phyloP scores from a whole-genome alignment of 2,113 vertebrate genomes.

The Oncorhynchus tshawytscha region DNA sequence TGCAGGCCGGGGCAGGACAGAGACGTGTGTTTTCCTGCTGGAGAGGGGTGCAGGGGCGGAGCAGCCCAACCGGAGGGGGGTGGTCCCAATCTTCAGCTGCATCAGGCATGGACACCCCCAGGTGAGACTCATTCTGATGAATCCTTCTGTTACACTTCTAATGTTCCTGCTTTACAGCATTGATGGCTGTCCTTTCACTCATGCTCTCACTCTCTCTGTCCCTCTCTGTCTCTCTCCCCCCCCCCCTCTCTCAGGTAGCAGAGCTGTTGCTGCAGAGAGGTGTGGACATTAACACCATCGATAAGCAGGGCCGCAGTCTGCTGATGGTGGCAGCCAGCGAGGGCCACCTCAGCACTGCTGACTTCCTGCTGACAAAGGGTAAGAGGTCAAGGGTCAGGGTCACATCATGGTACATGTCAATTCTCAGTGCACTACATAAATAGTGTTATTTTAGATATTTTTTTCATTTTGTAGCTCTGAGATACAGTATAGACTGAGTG shows the following conservation, averaged over 20 bases:
- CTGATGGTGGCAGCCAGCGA: slow-evolving; percentile 93
- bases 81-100: slow-evolving; percentile 82
- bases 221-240: not conserved
- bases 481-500: no score
- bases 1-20: slow-evolving; percentile 87
- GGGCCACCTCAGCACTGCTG: slow-evolving; percentile 84
- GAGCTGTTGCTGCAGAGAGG: slow-evolving; percentile 83
- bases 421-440: no score
- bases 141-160: not conserved
- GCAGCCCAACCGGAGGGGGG: slow-evolving; percentile 81
- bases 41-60: slow-evolving; percentile 76
- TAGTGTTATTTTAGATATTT: no score
- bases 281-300: slow-evolving; percentile 81
- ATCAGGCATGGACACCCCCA: slow-evolving; percentile 93
- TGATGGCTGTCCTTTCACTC: not conserved
- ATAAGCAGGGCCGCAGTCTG: slow-evolving; percentile 89
- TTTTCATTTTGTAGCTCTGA: no score
- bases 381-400: slow-evolving; percentile 22
- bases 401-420: no score
- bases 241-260: slow-evolving; percentile 75
- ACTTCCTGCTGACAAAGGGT: slow-evolving; percentile 91
- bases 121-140: slow-evolving; percentile 67
- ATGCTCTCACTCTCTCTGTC: not conserved
- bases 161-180: not conserved
- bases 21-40: slow-evolving; percentile 81